Base-by-base conservation (phyloP, 1,140 invertebrate genomes). In the Homarus americanus region DNA sequence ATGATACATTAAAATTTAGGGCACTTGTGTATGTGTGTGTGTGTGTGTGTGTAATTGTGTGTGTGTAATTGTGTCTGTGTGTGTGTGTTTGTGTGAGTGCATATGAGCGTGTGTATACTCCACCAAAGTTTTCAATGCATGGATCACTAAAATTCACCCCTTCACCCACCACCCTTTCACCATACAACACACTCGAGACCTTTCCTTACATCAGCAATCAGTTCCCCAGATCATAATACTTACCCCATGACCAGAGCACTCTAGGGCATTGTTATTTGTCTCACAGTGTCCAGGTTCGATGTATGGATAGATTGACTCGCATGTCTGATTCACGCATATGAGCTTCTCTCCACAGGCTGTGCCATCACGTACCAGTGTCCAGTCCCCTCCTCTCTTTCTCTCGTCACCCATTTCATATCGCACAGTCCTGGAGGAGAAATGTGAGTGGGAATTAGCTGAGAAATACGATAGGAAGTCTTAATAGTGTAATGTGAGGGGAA, bases 221-320 rank as follows among this genome's bases (percentile, higher is more conserved):
- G n/a, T n/a, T n/a, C n/a, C n/a, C n/a, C n/a, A n/a, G n/a, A n/a
- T 69, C 28, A 32, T 20, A 32, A 84, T 87, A 93, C 96, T 96
- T 95, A 98, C 97, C 94, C 98, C 98, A 95, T 98, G 96, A 72
- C 97, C 97, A 73, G 98, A 99, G 94, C 99, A 99, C 93, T 98
- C 97, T 91, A 96, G 95, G 93, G 97, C 97, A 93, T 97, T 96
- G 94, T 97, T 97, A 94, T 98, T 98, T 88, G 96, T 97, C 72
- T 98, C 98, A 95, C 98, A 99, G 93, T 97, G 97, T 87, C 96
- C 96, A 94, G 97, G 96, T 94, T 97, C 97, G 63, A 97, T 96
- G 94, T 96, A 96, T 15, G 96, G 96, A 94, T 97, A 97, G 86
- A 98, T 95, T 93, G 96, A 97, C 53, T 96, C 96, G 94, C 98